Conservation (phyloP, 2,113 vertebrate genomes). For the Pelvicachromis taeniatus region DNA sequence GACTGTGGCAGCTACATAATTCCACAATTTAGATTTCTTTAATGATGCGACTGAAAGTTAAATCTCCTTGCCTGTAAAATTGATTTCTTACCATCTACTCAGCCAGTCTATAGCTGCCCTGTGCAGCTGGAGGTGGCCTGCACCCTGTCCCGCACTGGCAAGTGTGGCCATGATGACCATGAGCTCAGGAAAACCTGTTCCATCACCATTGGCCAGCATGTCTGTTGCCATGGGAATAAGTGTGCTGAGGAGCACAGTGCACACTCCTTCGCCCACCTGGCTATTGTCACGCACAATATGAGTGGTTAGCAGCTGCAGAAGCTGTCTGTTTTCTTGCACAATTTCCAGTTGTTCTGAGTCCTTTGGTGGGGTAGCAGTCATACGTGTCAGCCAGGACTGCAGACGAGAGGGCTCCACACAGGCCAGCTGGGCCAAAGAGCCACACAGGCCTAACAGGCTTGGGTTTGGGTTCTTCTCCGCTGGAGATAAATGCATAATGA, state of each 20-base stretch:
- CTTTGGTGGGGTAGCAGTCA: constrained; percentile 90
- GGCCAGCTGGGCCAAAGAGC: constrained; percentile 92
- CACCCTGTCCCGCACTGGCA: constrained; percentile 94
- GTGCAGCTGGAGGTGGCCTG: constrained; percentile 94
- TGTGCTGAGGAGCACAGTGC: constrained; percentile 92
- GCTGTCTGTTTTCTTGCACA: constrained; percentile 94
- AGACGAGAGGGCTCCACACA: constrained; percentile 88
- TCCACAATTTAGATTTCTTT: background rate
- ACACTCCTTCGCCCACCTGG: constrained; percentile 98
- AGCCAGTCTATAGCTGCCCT: constrained; percentile 94
- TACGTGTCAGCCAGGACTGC: constrained; percentile 93
- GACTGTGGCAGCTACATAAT: background rate
- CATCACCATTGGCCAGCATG: constrained; percentile 91
- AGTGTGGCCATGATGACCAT: constrained; percentile 98
- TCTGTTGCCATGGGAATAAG: constrained; percentile 97
- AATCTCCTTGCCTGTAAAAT: background rate
- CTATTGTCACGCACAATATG: constrained; percentile 98
- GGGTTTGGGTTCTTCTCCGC: constrained; percentile 97
- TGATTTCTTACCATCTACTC: constrained; percentile 85
- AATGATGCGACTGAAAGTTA: background rate
- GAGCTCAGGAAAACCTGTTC: constrained; percentile 94
- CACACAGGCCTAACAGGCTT: constrained; percentile 89
- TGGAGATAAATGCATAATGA: constrained; percentile 32
- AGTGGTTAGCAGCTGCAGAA: constrained; percentile 89
- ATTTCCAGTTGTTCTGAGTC: constrained; percentile 92